Percentiles rank a stretch among this genome's conserved stretches.
These are phyloP conservation scores for Tachuris rubrigastra DNA, from an alignment of 2,113 vertebrate species.

Conservation along the genomic window DNA sequence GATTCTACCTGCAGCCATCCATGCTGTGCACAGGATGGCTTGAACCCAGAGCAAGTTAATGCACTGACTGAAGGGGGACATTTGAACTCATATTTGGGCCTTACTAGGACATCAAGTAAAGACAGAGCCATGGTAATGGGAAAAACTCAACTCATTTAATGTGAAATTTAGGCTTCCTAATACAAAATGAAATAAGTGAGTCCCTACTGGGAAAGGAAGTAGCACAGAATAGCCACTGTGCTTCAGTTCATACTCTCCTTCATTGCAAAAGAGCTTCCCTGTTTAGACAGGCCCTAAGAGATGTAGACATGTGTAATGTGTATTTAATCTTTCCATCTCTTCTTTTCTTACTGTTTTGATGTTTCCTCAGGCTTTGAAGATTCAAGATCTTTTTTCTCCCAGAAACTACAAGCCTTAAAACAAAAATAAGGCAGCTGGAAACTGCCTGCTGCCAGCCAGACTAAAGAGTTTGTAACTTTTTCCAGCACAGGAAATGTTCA, in stretches of 20 bases:
- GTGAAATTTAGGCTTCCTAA: not conserved
- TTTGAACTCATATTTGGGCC: not conserved
- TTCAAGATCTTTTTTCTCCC: not conserved
- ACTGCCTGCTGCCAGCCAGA: not conserved
- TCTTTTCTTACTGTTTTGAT: conserved; percentile 13
- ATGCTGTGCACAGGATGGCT: fast-evolving
- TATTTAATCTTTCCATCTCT: conserved; percentile 37
- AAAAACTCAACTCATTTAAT: not conserved
- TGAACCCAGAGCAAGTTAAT: not conserved
- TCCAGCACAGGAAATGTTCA: not conserved
- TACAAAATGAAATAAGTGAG: not conserved
- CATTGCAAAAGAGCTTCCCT: conserved; percentile 1
- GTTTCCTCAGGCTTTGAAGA: conserved; percentile 39
- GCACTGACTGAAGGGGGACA: not conserved
- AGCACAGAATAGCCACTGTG: not conserved
- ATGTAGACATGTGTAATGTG: not conserved
- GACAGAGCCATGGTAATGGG: not conserved
- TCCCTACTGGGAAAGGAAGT: not conserved
- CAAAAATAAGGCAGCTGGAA: not conserved
- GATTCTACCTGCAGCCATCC: not conserved
- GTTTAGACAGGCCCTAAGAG: conserved; percentile 42
- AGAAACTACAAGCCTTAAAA: not conserved
- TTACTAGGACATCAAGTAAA: not conserved
- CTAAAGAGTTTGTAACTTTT: not conserved
- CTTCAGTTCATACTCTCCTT: not conserved